These are phyloP conservation scores for Oxygymnocypris stewartii DNA, from an alignment of 2,113 vertebrate species.

Conservation along the genomic window DNA sequence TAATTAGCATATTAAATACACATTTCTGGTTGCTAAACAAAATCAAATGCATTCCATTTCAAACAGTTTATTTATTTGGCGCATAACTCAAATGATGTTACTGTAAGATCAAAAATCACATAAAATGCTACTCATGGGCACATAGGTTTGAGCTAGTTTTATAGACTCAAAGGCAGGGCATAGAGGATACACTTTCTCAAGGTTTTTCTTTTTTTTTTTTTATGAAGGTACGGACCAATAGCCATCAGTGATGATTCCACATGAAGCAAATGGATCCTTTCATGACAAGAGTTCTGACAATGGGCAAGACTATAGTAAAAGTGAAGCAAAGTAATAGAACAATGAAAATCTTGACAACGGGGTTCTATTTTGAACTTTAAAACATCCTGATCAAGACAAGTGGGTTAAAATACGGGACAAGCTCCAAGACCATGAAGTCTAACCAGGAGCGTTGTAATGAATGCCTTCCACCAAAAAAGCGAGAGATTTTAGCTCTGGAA, in stretches of 20 bases:
- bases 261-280: conserved; percentile 83
- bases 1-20: background rate
- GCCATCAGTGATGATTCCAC: conserved; percentile 89
- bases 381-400: conserved; percentile 59
- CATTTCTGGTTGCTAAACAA: background rate
- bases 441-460: conserved; percentile 98
- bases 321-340: background rate
- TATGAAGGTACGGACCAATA: conserved; percentile 69
- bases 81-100: background rate
- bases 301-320: background rate
- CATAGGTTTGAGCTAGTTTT: background rate
- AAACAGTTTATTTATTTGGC: background rate
- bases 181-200: background rate
- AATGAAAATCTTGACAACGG: conserved; percentile 66
- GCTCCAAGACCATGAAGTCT: conserved; percentile 88
- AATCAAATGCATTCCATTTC: background rate
- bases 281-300: conserved; percentile 71
- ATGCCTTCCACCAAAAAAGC: conserved; percentile 97
- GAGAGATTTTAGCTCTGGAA: conserved; percentile 92
- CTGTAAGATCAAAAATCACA: background rate
- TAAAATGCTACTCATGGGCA: background rate
- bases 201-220: conserved; percentile 57
- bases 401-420: conserved; percentile 30
- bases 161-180: background rate
- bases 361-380: conserved; percentile 13